Conservation (phyloP, 2,888 invertebrate genomes). For the Erynnis tages region DNA sequence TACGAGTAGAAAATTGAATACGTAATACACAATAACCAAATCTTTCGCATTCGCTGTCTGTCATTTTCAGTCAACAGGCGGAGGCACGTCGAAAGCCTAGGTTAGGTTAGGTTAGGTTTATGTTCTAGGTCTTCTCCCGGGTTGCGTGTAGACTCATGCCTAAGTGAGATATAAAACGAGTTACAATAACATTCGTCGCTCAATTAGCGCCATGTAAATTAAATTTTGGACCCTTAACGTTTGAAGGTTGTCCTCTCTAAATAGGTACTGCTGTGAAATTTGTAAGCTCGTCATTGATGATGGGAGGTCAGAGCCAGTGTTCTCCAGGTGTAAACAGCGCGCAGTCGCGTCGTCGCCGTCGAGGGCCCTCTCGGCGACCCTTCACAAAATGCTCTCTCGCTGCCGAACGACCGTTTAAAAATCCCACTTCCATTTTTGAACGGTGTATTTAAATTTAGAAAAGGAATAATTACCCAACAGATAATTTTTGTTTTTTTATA, state of each 20-base stretch:
- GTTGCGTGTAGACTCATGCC: no score
- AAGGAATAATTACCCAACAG: no score
- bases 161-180: no score
- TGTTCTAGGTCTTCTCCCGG: no score
- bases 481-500: slow-evolving; percentile 19
- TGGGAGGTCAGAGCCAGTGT: slow-evolving; percentile 39
- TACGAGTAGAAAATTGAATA: no score
- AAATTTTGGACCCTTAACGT: no score
- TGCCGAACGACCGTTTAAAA: slow-evolving; percentile 60
- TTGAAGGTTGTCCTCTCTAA: no score
- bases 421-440: slow-evolving; percentile 47
- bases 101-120: no score
- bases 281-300: slow-evolving; percentile 1
- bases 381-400: slow-evolving; percentile 69
- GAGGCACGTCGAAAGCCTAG: no score
- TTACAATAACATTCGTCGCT: no score
- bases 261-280: no score
- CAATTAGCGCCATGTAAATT: no score
- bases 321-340: slow-evolving; percentile 61
- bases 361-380: slow-evolving; percentile 60
- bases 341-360: slow-evolving; percentile 51
- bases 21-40: not conserved
- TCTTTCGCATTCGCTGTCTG: not conserved
- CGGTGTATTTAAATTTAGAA: not conserved
- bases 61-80: not conserved